Base-by-base conservation (phyloP, 2,888 invertebrate genomes). In the Perizoma affinitatum region DNA sequence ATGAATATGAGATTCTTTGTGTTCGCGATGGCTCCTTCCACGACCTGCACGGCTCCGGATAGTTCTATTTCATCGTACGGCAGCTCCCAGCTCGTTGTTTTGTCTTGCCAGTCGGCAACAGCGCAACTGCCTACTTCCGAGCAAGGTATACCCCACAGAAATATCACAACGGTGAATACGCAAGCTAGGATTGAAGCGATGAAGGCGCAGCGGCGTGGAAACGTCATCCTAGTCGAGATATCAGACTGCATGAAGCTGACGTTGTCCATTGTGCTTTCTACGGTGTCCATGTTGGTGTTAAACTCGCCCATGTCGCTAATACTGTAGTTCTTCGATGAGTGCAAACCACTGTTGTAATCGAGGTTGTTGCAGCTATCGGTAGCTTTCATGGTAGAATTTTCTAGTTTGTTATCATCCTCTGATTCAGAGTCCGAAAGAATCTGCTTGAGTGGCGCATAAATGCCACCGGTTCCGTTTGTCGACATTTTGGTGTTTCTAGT, bases 381-480 rank as follows among this genome's bases (percentile, higher is more conserved):
- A 47, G 78, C 75, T 74, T 85, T 84, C 60, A 84, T 80, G 54
- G 82, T 81, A 63, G 77, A 86, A 85, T 90, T 83, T 67, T 89
- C 84, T 47, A 87, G 65, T 71, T 86, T 86, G 10, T 84, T 81
- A 40, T 96, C 96, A 75, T 96, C 96, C 75, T 96, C 96, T 0
- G 96, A 96, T 74, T 96, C 96, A 0, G 96, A 96, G 84, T 96
- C 96, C 58, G 96, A 94, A 72, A 96, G 91, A 68, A 95, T 94
- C 88, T 96, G 96, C 66, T 96, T 96, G 75, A 96, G 84, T 58
- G 96, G 96, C 74, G 96, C 94, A 82, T 96, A 96, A 74, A 94
- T 94, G 57, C 84, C 90, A 61, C 90, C 87, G 72, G 82, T 89
- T 61, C 89, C 90, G 86, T 88, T 90, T 68, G 82, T 79, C 75